These are phyloP conservation scores for Dendrolimus kikuchii DNA, from an alignment of 1,140 invertebrate genomes.

Conservation along the genomic window DNA sequence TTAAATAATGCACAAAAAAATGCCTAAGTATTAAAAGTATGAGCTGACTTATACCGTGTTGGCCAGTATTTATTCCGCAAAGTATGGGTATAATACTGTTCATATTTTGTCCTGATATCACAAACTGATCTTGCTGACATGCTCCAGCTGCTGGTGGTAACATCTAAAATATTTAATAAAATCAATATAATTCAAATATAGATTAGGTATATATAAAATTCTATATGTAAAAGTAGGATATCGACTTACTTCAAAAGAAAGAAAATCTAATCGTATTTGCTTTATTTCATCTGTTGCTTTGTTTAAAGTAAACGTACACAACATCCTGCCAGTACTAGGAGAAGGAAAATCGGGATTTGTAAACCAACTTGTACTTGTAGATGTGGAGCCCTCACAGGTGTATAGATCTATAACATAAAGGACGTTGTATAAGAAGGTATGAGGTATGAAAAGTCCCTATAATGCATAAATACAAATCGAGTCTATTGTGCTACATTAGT, in stretches of 20 bases:
- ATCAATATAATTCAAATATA: conserved; percentile 2
- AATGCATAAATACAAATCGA: no score
- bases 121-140: conserved; percentile 79
- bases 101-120: conserved; percentile 79
- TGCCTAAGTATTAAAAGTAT: background rate
- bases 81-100: conserved; percentile 79
- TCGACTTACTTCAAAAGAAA: conserved; percentile 76
- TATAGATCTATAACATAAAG: conserved; percentile 43
- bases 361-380: conserved; percentile 44
- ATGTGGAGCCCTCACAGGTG: conserved; percentile 40
- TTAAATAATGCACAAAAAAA: conserved; percentile 1
- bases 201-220: background rate
- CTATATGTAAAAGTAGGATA: background rate
- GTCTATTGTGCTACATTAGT: background rate
- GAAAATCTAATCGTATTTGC: conserved; percentile 80
- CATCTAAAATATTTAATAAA: conserved; percentile 62
- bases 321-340: conserved; percentile 54
- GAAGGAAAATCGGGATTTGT: conserved; percentile 58
- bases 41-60: conserved; percentile 75
- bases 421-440: no score
- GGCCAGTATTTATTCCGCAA: conserved; percentile 83
- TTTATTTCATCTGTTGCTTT: conserved; percentile 74
- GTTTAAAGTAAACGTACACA: conserved; percentile 76
- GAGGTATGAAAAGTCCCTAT: no score
- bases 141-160: conserved; percentile 77